Conservation (phyloP, 1,140 invertebrate species). For the Drosophila truncata region DNA sequence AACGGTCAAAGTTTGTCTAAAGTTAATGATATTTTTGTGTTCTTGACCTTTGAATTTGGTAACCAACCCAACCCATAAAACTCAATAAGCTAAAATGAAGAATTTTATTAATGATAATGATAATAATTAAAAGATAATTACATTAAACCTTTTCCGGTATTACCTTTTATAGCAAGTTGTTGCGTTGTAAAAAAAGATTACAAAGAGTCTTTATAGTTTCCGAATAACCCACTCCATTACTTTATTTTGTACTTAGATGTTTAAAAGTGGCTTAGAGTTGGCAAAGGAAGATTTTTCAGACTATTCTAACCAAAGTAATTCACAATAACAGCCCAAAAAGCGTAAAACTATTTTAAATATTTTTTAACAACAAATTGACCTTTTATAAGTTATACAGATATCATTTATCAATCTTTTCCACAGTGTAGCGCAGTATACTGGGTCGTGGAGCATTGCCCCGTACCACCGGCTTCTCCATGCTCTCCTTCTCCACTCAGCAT, state of each 20-base stretch:
- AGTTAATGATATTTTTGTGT: neutral
- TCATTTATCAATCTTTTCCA: neutral
- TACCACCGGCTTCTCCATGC: constrained; percentile 1
- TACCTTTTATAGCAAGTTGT: neutral
- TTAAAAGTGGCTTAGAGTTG: neutral
- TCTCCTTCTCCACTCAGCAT: neutral
- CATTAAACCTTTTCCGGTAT: neutral
- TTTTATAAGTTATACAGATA: neutral
- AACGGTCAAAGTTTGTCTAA: neutral
- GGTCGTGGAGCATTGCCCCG: constrained; percentile 31
- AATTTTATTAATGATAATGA: neutral
- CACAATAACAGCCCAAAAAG: neutral
- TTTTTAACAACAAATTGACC: too few relatives aligned
- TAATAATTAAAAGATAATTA: too few relatives aligned
- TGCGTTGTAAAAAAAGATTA: neutral
- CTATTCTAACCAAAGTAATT: neutral
- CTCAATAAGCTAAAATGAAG: too few relatives aligned
- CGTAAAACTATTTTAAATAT: neutral
- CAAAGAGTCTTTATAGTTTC: neutral
- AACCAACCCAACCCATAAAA: too few relatives aligned
- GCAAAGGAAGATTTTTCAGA: neutral
- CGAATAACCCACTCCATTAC: neutral
- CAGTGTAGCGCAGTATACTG: constrained; percentile 31
- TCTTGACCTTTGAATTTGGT: neutral
- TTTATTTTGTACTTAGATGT: neutral